Evolutionary conservation across 2,113 vertebrate species (phyloP), one percentile per base, ranked within the genome.

Genomic region (Ursus arctos): DNA sequence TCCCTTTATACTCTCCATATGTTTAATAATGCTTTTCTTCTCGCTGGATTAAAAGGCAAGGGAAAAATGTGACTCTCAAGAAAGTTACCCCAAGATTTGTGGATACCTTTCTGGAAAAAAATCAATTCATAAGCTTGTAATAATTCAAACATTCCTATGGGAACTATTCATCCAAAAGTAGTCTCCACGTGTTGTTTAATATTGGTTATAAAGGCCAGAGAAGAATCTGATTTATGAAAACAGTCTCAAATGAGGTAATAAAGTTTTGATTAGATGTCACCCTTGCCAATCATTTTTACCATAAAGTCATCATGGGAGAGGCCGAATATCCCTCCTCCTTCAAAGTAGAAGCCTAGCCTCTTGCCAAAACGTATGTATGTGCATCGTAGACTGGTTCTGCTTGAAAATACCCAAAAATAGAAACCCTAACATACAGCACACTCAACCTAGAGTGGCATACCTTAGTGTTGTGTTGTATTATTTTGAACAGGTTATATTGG

Each of bases 131-230:
- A 61, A 59, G 8, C 13, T 76, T 72, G 13, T 14, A 82, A 24
- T 72, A 74, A 88, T 88, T 79, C 36, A 92, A 85, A 69, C n/a
- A 83, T 4, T 49, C 12, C 1, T 90, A 43, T 55, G 13, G 40
- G 13, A 97, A 94, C 91, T 72, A 69, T 40, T 95, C 8, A 93
- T 40, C 15, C 49, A 83, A n/a, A 49, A 90, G 74, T 92, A 95
- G 26, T 80, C 11, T 83, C 21, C 33, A 55, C 26, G 57, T 83
- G 13, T 5, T 74, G 16, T 51, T 96, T 81, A 69, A 53, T 13
- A 6, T 71, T 79, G 19, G 22, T 83, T 43, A 53, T 57, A 43
- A 63, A 85, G 43, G 10, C 33, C 19, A 72, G 40, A 63, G 33
- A 87, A 87, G 26, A 19, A n/a, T 4, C 47, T 69, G 59, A 88